phyloP scores from a whole-genome alignment of 1,140 invertebrate species.

The Aphelinus certus region DNA sequence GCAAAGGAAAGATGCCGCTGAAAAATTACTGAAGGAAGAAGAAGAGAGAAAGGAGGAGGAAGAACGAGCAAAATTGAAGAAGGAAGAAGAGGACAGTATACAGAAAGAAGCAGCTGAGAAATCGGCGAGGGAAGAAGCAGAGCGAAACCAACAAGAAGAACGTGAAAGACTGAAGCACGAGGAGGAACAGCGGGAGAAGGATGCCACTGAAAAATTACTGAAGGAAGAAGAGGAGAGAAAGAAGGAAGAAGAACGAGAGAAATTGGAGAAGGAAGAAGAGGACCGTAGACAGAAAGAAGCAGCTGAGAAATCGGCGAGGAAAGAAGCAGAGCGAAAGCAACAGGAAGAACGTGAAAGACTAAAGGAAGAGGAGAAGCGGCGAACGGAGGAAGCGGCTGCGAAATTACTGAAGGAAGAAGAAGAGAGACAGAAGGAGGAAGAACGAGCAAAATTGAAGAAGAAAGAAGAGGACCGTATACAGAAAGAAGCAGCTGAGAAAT shows the following conservation, averaged over 20 bases:
- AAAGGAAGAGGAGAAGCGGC: conserved; percentile 25
- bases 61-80: conserved; percentile 31
- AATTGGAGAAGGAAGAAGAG: conserved; percentile 38
- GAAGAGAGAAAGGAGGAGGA: conserved; percentile 23
- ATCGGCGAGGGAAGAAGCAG: conserved; percentile 18
- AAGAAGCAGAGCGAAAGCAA: conserved; percentile 30
- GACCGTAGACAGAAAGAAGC: conserved; percentile 37
- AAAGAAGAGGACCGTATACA: conserved; percentile 36
- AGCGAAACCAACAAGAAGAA: conserved; percentile 16
- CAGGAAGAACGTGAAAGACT: conserved; percentile 19
- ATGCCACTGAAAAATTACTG: conserved; percentile 15
- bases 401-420: conserved; percentile 18
- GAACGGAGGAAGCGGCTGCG: conserved; percentile 18
- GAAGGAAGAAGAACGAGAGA: conserved; percentile 40
- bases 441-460: conserved; percentile 35
- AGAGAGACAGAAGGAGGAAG: conserved; percentile 41
- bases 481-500: conserved; percentile 28
- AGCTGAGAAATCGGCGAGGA: conserved; percentile 6
- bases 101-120: conserved; percentile 25
- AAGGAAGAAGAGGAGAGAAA: conserved; percentile 34
- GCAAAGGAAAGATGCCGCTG: background rate
- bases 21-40: conserved; percentile 1
- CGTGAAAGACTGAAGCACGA: conserved; percentile 36
- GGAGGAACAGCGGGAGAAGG: conserved; percentile 35
- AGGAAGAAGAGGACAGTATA: conserved; percentile 24